Evolutionary conservation across 2,113 vertebrate genomes (phyloP).

Genomic region (Boleophthalmus pectinirostris): DNA sequence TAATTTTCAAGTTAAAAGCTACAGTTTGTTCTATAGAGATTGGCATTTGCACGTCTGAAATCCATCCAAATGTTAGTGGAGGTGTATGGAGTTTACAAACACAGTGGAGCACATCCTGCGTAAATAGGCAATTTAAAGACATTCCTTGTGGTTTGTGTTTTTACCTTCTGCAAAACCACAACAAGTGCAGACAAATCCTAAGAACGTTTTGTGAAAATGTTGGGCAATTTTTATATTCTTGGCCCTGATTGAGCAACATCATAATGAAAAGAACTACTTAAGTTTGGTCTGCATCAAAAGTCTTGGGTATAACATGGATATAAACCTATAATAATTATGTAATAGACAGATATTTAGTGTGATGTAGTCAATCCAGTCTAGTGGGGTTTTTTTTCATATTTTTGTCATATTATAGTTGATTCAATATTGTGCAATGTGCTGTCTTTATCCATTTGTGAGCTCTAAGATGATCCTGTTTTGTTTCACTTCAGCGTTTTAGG

Average conservation of each 20-base stretch:
- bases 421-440: neutral
- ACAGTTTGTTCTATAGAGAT: no score
- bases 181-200: neutral
- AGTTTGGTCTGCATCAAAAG: neutral
- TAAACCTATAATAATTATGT: neutral
- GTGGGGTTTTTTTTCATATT: no score
- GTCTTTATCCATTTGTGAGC: no score
- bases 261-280: neutral
- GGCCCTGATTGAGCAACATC: neutral
- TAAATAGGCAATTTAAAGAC: no score
- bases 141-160: neutral
- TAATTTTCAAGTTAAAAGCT: no score
- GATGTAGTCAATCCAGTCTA: no score
- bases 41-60: no score
- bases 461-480: no score
- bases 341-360: neutral
- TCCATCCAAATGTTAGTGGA: no score
- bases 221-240: neutral
- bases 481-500: no score
- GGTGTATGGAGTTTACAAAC: no score
- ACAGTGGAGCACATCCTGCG: no score
- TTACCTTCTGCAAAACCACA: neutral
- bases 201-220: neutral
- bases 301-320: neutral
- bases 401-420: neutral